Evolutionary conservation across 1,140 invertebrate genomes (phyloP).

Genomic region (Gonatopus flavifemur): DNA sequence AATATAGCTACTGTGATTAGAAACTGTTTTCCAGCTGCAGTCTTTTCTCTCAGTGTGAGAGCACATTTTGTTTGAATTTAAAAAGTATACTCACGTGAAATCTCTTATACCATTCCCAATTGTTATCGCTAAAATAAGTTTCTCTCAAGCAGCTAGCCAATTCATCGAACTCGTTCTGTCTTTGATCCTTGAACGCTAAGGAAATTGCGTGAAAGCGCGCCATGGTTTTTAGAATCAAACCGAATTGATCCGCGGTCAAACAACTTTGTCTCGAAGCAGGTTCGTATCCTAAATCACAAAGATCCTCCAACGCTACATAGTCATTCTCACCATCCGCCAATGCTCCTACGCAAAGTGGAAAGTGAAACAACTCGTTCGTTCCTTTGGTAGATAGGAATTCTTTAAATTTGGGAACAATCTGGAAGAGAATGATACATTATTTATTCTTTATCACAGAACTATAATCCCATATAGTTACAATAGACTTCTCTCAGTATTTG

Average conservation of each 20-base stretch:
- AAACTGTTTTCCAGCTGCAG: no score
- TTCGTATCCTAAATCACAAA: slow-evolving; percentile 58
- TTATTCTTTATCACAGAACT: background rate
- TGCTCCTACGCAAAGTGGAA: slow-evolving; percentile 58
- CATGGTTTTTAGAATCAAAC: slow-evolving; percentile 61
- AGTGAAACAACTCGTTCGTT: slow-evolving; percentile 25
- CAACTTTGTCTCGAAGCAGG: slow-evolving; percentile 57
- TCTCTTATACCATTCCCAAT: slow-evolving; percentile 65
- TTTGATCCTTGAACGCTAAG: slow-evolving; percentile 67
- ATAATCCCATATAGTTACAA: background rate
- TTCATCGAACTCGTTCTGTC: slow-evolving; percentile 60
- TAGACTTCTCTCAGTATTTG: no score
- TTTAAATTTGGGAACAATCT: slow-evolving; percentile 44
- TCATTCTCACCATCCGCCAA: slow-evolving; percentile 66
- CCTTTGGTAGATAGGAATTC: slow-evolving; percentile 38
- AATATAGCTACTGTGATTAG: background rate
- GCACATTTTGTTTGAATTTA: no score
- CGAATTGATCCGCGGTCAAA: slow-evolving; percentile 58
- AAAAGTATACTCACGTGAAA: slow-evolving; percentile 62
- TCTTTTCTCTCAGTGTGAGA: no score
- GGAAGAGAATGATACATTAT: slow-evolving; percentile 10
- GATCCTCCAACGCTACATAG: slow-evolving; percentile 68
- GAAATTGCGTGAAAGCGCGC: slow-evolving; percentile 71
- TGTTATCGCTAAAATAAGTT: slow-evolving; percentile 63
- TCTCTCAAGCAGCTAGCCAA: slow-evolving; percentile 51